Conservation (phyloP, 2,113 vertebrate species). For the Pithys albifrons region DNA sequence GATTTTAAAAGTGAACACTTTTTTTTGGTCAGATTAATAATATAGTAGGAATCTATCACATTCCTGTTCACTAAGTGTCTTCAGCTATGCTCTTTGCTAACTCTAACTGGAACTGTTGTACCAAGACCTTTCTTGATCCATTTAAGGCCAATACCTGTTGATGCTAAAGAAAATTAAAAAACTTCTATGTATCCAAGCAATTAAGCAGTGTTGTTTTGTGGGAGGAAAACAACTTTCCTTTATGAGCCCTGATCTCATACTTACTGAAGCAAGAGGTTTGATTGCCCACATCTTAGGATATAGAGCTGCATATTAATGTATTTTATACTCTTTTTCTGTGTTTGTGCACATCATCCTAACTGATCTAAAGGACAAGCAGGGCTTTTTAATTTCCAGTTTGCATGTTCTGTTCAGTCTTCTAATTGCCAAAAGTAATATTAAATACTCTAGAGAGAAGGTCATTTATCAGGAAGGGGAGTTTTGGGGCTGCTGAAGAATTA, state of each 20-base stretch:
- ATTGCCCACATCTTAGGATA: background rate
- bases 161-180: background rate
- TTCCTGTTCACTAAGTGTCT: background rate
- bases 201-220: background rate
- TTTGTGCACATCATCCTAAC: background rate
- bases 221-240: background rate
- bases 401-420: background rate
- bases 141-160: background rate
- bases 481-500: slow-evolving; percentile 18
- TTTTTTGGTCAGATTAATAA: background rate
- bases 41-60: background rate
- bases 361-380: background rate
- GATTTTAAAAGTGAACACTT: background rate
- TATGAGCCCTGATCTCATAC: background rate
- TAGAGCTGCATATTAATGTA: background rate
- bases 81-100: background rate
- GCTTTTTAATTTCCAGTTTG: background rate
- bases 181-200: background rate
- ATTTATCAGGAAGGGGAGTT: background rate
- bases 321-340: background rate
- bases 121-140: background rate
- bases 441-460: background rate
- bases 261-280: background rate
- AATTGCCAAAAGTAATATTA: background rate
- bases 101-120: background rate